Base-by-base conservation (phyloP, 2,113 vertebrate species). In the Tor tambroides region DNA sequence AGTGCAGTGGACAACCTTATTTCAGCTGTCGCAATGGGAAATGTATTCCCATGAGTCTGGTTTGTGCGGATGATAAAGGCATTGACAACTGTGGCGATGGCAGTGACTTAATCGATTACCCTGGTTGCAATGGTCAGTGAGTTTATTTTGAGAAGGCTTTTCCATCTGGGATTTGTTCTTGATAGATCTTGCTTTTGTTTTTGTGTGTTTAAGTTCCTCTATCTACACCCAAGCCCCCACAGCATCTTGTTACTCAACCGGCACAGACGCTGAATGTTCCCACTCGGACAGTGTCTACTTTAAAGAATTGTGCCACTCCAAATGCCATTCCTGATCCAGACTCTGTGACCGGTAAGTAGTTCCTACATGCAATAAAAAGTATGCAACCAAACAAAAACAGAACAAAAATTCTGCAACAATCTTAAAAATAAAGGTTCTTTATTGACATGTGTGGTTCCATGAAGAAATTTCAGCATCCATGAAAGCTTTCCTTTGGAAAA, bases 61-160 rank as follows among this genome's bases (percentile, higher is more conserved):
- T 96, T 69, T 97, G 96, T 65, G 94, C 95, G 11, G 88, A 88
- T 28, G 86, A 88, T 71, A 94, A 94, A 90, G 93, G 88, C 46
- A 91, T 97, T 4, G 96, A 97, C 90, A 96, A 97, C 92, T 97
- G 96, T 80, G 96, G 96, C 0, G 95, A 97, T 1, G 92, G 95
- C 74, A 96, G 95, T 71, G 96, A 97, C 92, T 91, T 96, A 92
- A 92, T 95, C 6, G 87, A 92, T 54, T 92, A 92, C 54, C 92
- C 94, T 4, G 88, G 90, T 51, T 96, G 96, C 90, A 90, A 91
- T 95, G 94, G 96, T 96, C 80, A 92, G 88, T 85, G 49, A 28
- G 17, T 23, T 17, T 19, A n/a, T 69, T 69, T 84, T 32, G 7
- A 71, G 32, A 32, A 17, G 14, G 14, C 7, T 4, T 32, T 32